These are phyloP conservation scores for Micromys minutus DNA, from an alignment of 2,113 vertebrate species.

Conservation along the genomic window DNA sequence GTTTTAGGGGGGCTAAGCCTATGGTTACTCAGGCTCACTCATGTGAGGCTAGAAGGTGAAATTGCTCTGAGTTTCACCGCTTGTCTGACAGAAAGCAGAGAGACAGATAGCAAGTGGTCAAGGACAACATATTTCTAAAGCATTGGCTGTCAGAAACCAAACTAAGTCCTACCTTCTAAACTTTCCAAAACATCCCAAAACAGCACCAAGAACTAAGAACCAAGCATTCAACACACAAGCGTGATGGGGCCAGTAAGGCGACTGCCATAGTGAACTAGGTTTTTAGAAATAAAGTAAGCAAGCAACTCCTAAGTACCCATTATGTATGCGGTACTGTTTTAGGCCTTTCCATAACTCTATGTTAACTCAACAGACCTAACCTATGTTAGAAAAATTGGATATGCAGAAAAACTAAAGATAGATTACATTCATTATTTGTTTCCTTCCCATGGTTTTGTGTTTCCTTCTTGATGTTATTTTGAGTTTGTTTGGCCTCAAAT, in stretches of 20 bases:
- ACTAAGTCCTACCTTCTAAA: neutral
- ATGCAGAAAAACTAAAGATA: constrained; percentile 29
- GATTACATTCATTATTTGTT: constrained; percentile 31
- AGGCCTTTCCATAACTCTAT: neutral
- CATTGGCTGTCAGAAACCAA: neutral
- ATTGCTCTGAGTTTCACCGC: neutral
- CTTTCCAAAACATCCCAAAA: neutral
- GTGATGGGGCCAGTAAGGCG: neutral
- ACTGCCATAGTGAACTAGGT: neutral
- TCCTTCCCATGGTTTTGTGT: constrained; percentile 58
- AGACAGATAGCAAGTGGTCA: neutral
- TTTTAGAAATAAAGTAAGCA: neutral
- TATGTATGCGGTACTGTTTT: neutral
- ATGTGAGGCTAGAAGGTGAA: neutral
- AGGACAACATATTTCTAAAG: neutral
- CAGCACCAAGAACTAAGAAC: neutral
- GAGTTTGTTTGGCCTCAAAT: constrained; percentile 74
- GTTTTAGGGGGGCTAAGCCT: neutral
- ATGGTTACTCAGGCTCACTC: neutral
- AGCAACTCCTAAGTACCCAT: neutral
- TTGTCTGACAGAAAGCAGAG: neutral
- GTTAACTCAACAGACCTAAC: constrained; percentile 7
- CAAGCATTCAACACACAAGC: neutral
- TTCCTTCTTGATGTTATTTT: constrained; percentile 71
- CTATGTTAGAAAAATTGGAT: neutral